Base-by-base conservation (phyloP, 2,113 vertebrate species). In the Muntiacus reevesi region DNA sequence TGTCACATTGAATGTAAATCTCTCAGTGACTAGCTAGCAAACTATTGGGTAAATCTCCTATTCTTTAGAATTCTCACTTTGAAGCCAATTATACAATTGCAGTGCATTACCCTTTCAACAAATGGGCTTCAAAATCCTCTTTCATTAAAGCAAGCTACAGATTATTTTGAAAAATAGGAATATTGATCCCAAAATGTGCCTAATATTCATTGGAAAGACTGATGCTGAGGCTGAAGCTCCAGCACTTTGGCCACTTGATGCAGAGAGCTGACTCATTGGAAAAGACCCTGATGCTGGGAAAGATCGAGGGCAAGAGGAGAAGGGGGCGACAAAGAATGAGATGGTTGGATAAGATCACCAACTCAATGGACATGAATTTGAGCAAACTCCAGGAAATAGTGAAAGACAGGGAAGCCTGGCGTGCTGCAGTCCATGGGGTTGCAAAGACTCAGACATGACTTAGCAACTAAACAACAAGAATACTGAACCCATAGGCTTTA, bases 31-130 rank as follows among this genome's bases (percentile, higher is more conserved):
- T 95, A 36, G 55, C 60, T 87, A 92, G 67, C 7, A 87, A 90
- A 43, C 40, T 95, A 60, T 52, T 55, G 36, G 23, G 6, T 86
- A 96, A 79, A 97, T 64, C 36, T 92, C 43, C 40, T 47, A 54
- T 45, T 59, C 95, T 88, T 60, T 83, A 30, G 43, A 94, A 97
- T 55, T 97, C 64, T 96, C 50, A 90, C 59, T 96, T 93, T 82
- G 83, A 94, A 83, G 82, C 43, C 89, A 84, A 85, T 62, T 78
- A 43, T 52, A 90, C 36, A 88, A 83, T 82, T 76, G 64, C 12
- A 91, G n/a, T 93, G 60, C 62, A 28, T 82, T 85, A 90, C 45
- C 13, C 23, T 96, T 96, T 94, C 64, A 96, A 92, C 14, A 36
- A 60, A 36, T 40, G 15, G 13, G 36, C 47, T 95, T 91, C 81